A percentile compares a stretch with the other conserved stretches of the same genome.
Conservation (phyloP, 2,797 vertebrate species). For the Alca torda region DNA sequence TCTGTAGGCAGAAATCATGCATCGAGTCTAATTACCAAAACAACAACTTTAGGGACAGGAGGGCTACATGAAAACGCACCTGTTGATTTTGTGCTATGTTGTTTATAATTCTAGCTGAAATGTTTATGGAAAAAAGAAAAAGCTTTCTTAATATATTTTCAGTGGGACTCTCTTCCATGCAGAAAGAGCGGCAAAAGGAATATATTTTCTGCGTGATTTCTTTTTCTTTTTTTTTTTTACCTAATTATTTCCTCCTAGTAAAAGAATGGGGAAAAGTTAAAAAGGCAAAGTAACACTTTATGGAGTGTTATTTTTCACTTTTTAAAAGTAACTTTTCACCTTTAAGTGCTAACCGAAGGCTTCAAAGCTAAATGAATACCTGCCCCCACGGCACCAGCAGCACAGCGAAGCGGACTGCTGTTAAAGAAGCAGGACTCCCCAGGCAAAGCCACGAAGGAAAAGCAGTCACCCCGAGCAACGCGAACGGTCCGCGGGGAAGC, state of each 20-base stretch:
- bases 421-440: neutral
- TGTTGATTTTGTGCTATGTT: neutral
- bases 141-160: neutral
- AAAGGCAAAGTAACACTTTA: neutral
- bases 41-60: neutral
- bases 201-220: neutral
- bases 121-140: neutral
- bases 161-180: neutral
- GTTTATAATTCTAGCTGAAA: neutral
- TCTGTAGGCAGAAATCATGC: neutral
- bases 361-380: neutral
- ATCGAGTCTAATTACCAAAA: neutral
- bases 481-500: fast-evolving
- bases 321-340: neutral
- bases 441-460: neutral
- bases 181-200: neutral
- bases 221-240: neutral
- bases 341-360: neutral
- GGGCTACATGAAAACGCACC: neutral
- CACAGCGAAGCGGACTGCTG: neutral
- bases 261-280: neutral
- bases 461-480: neutral
- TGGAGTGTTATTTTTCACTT: neutral
- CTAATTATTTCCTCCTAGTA: neutral
- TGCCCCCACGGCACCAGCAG: neutral